These are phyloP conservation scores for Proterorhinus semilunaris DNA, from an alignment of 2,113 vertebrate species.

Conservation along the genomic window DNA sequence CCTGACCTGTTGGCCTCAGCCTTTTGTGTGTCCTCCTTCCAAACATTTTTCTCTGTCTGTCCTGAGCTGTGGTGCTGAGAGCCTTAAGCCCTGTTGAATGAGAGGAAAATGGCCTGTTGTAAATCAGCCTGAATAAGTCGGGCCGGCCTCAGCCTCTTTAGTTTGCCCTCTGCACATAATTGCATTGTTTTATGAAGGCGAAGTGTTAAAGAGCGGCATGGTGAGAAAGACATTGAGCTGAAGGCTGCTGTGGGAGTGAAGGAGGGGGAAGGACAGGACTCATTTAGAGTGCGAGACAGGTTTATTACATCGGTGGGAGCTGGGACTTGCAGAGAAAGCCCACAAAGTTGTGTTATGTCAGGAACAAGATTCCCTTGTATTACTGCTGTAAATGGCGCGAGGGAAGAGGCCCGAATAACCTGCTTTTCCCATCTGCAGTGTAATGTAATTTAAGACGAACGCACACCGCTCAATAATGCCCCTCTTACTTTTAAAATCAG, in stretches of 20 bases:
- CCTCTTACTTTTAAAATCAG: conserved; percentile 17
- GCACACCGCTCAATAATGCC: conserved; percentile 7
- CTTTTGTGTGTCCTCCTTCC: conserved; percentile 50
- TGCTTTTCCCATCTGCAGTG: conserved; percentile 31
- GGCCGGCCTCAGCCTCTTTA: conserved; percentile 51
- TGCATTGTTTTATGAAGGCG: conserved; percentile 75
- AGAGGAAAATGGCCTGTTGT: conserved; percentile 59
- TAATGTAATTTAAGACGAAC: conserved; percentile 44
- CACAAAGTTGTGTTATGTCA: conserved; percentile 34
- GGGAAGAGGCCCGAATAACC: conserved; percentile 3
- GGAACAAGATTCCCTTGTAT: conserved; percentile 29
- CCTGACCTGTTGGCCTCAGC: conserved; percentile 37
- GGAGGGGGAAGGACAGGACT: conserved; percentile 35
- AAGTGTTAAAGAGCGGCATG: conserved; percentile 69
- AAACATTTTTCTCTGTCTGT: conserved; percentile 43
- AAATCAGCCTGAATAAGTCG: conserved; percentile 65
- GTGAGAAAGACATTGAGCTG: conserved; percentile 48
- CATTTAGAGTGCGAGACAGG: conserved; percentile 47
- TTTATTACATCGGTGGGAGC: conserved; percentile 53
- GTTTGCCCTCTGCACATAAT: conserved; percentile 58
- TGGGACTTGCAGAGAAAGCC: conserved; percentile 32
- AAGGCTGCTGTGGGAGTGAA: conserved; percentile 39
- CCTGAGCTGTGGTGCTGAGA: conserved; percentile 29
- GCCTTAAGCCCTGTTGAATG: conserved; percentile 53
- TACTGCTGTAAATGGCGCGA: conserved; percentile 18